Conservation (phyloP, 2,888 invertebrate species). For the Dromius quadrimaculatus region DNA sequence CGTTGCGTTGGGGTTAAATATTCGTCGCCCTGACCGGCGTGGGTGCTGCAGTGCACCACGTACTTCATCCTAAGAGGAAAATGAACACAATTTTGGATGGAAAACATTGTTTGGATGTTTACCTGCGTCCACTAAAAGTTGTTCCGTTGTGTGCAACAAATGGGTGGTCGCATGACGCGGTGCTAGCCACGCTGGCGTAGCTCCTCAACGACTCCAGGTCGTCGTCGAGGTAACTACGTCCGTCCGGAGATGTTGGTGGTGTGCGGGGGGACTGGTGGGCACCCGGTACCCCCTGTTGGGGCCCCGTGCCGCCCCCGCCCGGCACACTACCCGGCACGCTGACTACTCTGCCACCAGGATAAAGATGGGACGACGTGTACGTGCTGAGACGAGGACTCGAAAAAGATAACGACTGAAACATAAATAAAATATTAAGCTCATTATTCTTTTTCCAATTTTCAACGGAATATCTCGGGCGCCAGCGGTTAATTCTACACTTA, state of each 20-base stretch:
- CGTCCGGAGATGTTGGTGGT: slow-evolving; percentile 60
- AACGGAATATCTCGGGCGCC: too few species aligned
- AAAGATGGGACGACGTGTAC: too few species aligned
- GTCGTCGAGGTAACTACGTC: slow-evolving; percentile 64
- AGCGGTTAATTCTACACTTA: too few species aligned
- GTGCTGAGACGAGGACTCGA: slow-evolving; percentile 61
- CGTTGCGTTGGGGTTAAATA: slow-evolving; percentile 91
- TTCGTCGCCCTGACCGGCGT: slow-evolving; percentile 82
- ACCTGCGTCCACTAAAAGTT: slow-evolving; percentile 69
- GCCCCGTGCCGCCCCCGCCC: slow-evolving; percentile 6
- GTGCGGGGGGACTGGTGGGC: slow-evolving; percentile 59
- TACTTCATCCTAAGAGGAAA: slow-evolving; percentile 73
- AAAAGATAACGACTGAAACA: slow-evolving; percentile 63
- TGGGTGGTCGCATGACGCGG: slow-evolving; percentile 85
- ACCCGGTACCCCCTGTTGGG: neutral
- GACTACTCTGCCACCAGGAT: slow-evolving; percentile 4
- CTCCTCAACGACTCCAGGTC: slow-evolving; percentile 84
- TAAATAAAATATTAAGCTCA: too few species aligned
- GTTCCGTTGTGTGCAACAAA: slow-evolving; percentile 79
- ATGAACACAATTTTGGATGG: too few species aligned
- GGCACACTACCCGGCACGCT: too few species aligned
- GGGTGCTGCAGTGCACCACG: slow-evolving; percentile 87
- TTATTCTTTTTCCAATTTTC: too few species aligned
- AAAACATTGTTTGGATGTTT: too few species aligned
- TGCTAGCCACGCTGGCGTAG: slow-evolving; percentile 83